phyloP scores from a whole-genome alignment of 2,888 invertebrate genomes.

The Oxycera nigricornis region DNA sequence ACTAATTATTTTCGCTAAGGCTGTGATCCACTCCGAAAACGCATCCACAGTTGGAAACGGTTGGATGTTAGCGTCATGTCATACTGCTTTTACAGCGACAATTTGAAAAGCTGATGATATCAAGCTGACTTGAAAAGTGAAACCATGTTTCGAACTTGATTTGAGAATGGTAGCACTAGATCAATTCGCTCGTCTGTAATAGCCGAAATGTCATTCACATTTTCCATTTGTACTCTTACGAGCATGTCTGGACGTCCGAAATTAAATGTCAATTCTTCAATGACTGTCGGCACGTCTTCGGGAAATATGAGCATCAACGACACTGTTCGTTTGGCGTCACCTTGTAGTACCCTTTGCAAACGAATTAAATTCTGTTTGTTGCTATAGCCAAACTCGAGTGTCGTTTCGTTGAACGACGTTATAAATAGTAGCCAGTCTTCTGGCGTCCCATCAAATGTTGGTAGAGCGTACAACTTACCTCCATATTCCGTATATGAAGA shows the following conservation, averaged over 20 bases:
- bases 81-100: slow-evolving; percentile 46
- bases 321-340: not conserved
- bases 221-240: slow-evolving; percentile 46
- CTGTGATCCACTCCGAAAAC: not conserved
- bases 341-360: not conserved
- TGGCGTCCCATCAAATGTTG: no score
- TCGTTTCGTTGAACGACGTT: no score
- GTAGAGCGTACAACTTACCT: no score
- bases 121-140: slow-evolving; percentile 42
- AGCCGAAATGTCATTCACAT: slow-evolving; percentile 45
- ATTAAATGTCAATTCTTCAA: slow-evolving; percentile 43
- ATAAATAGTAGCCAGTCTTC: no score
- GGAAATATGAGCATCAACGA: slow-evolving; percentile 27
- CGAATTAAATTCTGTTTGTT: no score
- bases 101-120: slow-evolving; percentile 45
- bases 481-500: no score
- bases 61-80: slow-evolving; percentile 41
- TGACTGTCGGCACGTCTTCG: slow-evolving; percentile 10
- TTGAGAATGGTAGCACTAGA: slow-evolving; percentile 45
- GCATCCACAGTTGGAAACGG: not conserved
- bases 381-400: no score
- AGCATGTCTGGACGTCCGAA: slow-evolving; percentile 47
- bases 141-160: slow-evolving; percentile 43
- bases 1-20: no score
- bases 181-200: no score